These are phyloP conservation scores for Sporophila hypoxantha DNA, from an alignment of 2,113 vertebrate genomes.

Conservation along the genomic window DNA sequence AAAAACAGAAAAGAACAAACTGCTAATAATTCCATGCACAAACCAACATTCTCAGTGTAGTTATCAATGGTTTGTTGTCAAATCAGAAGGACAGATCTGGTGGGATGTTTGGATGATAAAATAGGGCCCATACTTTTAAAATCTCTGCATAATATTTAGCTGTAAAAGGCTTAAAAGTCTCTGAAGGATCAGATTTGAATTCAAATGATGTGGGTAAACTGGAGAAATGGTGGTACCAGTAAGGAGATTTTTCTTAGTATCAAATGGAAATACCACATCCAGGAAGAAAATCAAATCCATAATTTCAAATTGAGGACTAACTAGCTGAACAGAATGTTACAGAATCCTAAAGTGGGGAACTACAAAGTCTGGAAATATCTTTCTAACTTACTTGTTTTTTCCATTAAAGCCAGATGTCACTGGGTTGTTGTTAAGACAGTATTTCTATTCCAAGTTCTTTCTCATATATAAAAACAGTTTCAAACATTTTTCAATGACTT, in stretches of 20 bases:
- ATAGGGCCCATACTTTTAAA: background rate
- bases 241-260: background rate
- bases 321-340: background rate
- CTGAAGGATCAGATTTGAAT: background rate
- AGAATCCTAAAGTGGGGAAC: background rate
- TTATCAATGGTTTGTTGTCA: background rate
- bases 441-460: background rate
- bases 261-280: background rate
- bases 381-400: background rate
- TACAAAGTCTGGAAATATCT: background rate
- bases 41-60: background rate
- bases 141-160: background rate
- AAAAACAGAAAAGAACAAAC: background rate
- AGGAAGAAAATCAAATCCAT: background rate
- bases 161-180: background rate
- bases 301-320: background rate
- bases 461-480: background rate
- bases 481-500: background rate
- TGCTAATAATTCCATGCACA: background rate
- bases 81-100: background rate
- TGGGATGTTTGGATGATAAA: background rate
- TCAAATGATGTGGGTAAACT: background rate
- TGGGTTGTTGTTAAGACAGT: background rate
- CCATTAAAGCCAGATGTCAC: background rate
- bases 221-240: background rate